Base-by-base conservation (phyloP, 2,888 invertebrate genomes). In the Psylliodes chrysocephalus region DNA sequence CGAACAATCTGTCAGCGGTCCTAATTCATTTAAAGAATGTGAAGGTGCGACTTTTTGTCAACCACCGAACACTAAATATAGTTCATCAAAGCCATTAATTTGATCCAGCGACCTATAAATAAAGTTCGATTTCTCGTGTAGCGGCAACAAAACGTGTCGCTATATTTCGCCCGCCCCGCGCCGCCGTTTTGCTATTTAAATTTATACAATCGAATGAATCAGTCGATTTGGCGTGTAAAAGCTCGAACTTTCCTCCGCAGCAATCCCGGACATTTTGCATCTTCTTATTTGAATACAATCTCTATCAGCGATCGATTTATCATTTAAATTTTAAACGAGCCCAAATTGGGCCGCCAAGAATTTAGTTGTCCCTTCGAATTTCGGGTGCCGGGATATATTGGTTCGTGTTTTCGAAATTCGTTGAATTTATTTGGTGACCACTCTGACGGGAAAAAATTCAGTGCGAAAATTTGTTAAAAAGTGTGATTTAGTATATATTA, bases 201-300 rank as follows among this genome's bases (percentile, higher is more conserved):
- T 76, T 75, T 75, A 76, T 76, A 73, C 76, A 70, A 74, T 75
- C 71, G 75, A 73, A 76, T 75, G 71, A 74, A 73, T 74, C 74
- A 74, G 73, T 72, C 73, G 72, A 75, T 72, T 74, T 73, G 68
- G 65, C 66, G 68, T 77, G 73, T 75, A 76, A 75, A 75, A 74
- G 75, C 73, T 72, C 71, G 73, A 64, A 64, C 42, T 47, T 49
- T 70, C 64, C 68, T 69, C 71, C 63, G 72, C 75, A 74, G 72
- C 75, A 74, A 70, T 74, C 72, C 70, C 63, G 72, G 67, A 70
- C 70, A 60, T 73, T 68, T 73, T 72, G 71, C 73, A 71, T 76
- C 68, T 68, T 73, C 71, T 71, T 69, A 76, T 77, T 78, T 76
- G 76, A 76, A 78, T 77, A 75, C 74, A 76, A 66, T 68, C 63